Conservation (phyloP, 2,797 vertebrate genomes). For the Vipera latastei region DNA sequence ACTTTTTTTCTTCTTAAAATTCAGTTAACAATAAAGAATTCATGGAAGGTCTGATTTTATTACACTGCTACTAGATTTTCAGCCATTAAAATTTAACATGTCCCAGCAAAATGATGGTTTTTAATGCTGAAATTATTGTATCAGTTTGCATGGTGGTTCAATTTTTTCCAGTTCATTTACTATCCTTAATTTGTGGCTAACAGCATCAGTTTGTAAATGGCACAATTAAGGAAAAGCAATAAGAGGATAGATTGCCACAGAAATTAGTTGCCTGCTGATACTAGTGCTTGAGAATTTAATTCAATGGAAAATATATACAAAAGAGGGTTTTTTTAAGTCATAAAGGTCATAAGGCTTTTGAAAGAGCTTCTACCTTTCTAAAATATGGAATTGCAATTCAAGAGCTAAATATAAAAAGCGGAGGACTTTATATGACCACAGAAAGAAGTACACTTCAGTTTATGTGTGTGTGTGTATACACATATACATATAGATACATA, state of each 20-base stretch:
- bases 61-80: slow-evolving; percentile 41
- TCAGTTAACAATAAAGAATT: slow-evolving; percentile 49
- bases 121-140: slow-evolving; percentile 38
- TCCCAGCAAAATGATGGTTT: slow-evolving; percentile 40
- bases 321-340: background rate
- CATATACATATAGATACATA: no score
- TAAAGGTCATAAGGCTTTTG: background rate
- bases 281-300: slow-evolving; percentile 28
- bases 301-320: slow-evolving; percentile 35
- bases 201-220: slow-evolving; percentile 45
- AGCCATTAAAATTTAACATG: slow-evolving; percentile 48
- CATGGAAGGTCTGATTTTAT: slow-evolving; percentile 43
- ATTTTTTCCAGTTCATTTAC: slow-evolving; percentile 55
- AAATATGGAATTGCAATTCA: background rate
- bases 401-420: background rate
- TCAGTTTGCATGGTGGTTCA: slow-evolving; percentile 35
- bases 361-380: background rate
- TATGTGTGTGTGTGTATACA: no score
- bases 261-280: slow-evolving; percentile 44
- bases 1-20: slow-evolving; percentile 46
- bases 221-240: slow-evolving; percentile 51
- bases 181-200: slow-evolving; percentile 54
- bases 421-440: background rate
- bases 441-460: background rate
- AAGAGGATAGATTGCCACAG: slow-evolving; percentile 40